A percentile compares a stretch with the other conserved stretches of the same genome.
These are phyloP conservation scores for Tetrao urogallus DNA, from an alignment of 2,113 vertebrate species.

Conservation along the genomic window DNA sequence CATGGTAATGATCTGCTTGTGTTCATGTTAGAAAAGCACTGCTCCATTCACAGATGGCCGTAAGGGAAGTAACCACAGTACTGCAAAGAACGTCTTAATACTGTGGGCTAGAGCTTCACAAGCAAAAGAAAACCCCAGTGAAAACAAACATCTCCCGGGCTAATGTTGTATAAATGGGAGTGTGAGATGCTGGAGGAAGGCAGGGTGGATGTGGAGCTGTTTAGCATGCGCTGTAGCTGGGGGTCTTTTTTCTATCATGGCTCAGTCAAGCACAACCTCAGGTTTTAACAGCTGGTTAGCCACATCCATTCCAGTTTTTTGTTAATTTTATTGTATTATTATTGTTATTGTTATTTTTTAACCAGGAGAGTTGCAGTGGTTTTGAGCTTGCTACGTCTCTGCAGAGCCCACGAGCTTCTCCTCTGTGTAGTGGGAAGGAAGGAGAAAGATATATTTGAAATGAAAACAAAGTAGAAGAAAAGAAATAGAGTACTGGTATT, in stretches of 20 bases:
- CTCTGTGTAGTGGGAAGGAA: slow-evolving; percentile 3
- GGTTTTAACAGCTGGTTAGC: slow-evolving; percentile 67
- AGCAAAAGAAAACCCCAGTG: slow-evolving; percentile 1
- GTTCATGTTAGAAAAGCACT: neutral
- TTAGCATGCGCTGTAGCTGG: neutral
- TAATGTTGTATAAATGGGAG: neutral
- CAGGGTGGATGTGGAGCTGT: slow-evolving; percentile 7
- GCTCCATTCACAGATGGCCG: slow-evolving; percentile 4
- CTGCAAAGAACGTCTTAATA: neutral
- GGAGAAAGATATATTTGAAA: slow-evolving; percentile 21
- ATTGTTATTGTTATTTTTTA: slow-evolving; percentile 46
- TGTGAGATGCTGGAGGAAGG: slow-evolving; percentile 1
- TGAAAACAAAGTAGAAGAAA: neutral
- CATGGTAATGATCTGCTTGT: rapidly evolving
- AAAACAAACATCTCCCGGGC: slow-evolving; percentile 17
- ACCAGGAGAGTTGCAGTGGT: slow-evolving; percentile 22
- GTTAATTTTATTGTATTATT: slow-evolving; percentile 29
- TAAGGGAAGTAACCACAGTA: slow-evolving; percentile 7
- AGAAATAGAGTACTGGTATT: neutral
- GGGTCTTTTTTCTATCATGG: slow-evolving; percentile 16
- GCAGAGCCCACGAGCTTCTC: neutral
- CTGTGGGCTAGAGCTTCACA: slow-evolving; percentile 36
- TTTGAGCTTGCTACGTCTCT: neutral
- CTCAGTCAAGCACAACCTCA: slow-evolving; percentile 45
- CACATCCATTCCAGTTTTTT: slow-evolving; percentile 50